Percentiles rank a stretch among this genome's conserved stretches.
Conservation (phyloP, 2,888 invertebrate genomes). For the Drosophila picticornis region DNA sequence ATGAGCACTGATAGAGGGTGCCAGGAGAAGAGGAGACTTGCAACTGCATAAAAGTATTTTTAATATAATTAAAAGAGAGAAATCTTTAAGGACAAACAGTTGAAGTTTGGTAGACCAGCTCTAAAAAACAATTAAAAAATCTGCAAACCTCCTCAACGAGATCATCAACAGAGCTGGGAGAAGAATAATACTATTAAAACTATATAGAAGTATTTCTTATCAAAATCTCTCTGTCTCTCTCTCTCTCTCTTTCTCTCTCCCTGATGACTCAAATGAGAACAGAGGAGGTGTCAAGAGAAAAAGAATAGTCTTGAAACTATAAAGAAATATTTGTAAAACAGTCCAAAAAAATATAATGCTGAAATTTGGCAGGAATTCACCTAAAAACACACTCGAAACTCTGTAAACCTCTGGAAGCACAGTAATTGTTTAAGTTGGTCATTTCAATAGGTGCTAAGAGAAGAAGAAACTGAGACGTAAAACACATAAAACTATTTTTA, state of each 20-base stretch:
- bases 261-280: not conserved
- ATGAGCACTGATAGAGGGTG: slow-evolving; percentile 10
- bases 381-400: not conserved
- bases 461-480: not conserved
- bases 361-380: not conserved
- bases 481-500: not conserved
- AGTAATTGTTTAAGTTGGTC: not conserved
- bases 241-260: not conserved
- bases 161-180: too few species aligned
- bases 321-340: not conserved
- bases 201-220: too few species aligned
- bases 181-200: not conserved
- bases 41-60: not conserved
- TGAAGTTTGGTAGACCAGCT: too few species aligned
- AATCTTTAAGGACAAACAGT: not conserved
- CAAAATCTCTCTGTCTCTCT: too few species aligned
- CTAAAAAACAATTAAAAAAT: not conserved
- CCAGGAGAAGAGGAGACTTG: not conserved
- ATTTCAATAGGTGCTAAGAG: too few species aligned
- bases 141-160: accelerated
- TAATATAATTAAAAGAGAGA: not conserved
- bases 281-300: not conserved
- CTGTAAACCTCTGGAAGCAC: not conserved
- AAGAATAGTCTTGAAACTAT: not conserved
- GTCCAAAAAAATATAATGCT: not conserved